phyloP scores from a whole-genome alignment of 2,888 invertebrate genomes.

The Andrena haemorrhoa region DNA sequence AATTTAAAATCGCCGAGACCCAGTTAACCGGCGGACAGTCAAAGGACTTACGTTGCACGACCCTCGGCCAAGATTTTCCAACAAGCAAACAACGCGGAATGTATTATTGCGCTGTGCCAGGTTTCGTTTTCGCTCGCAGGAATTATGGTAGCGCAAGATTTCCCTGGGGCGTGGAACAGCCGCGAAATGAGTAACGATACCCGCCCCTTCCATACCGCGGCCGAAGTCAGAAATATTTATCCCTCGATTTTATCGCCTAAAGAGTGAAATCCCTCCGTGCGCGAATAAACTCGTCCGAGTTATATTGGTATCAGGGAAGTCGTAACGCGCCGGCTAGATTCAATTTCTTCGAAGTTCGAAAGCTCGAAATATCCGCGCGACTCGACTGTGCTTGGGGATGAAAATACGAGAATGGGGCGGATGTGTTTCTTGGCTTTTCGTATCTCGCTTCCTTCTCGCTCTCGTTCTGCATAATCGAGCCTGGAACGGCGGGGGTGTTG shows the following conservation, averaged over 20 bases:
- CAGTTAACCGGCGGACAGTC: slow-evolving; percentile 45
- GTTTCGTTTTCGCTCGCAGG: slow-evolving; percentile 44
- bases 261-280: slow-evolving; percentile 13
- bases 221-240: slow-evolving; percentile 51
- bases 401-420: slow-evolving; percentile 25
- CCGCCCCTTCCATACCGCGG: slow-evolving; percentile 3
- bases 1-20: slow-evolving; percentile 39
- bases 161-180: slow-evolving; percentile 35
- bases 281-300: slow-evolving; percentile 24
- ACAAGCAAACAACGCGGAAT: slow-evolving; percentile 11
- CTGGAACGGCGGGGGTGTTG: neutral
- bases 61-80: slow-evolving; percentile 13
- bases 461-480: neutral
- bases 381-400: slow-evolving; percentile 5
- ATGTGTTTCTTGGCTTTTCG: slow-evolving; percentile 26
- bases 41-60: slow-evolving; percentile 23
- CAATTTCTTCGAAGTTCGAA: slow-evolving; percentile 41
- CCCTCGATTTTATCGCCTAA: slow-evolving; percentile 21
- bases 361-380: slow-evolving; percentile 24
- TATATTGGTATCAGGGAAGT: slow-evolving; percentile 26
- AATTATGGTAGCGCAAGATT: slow-evolving; percentile 54
- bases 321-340: slow-evolving; percentile 20
- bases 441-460: slow-evolving; percentile 19
- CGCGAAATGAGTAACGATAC: slow-evolving; percentile 49
- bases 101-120: slow-evolving; percentile 50